Conservation (phyloP, 2,113 vertebrate species). For the Pelvicachromis taeniatus region DNA sequence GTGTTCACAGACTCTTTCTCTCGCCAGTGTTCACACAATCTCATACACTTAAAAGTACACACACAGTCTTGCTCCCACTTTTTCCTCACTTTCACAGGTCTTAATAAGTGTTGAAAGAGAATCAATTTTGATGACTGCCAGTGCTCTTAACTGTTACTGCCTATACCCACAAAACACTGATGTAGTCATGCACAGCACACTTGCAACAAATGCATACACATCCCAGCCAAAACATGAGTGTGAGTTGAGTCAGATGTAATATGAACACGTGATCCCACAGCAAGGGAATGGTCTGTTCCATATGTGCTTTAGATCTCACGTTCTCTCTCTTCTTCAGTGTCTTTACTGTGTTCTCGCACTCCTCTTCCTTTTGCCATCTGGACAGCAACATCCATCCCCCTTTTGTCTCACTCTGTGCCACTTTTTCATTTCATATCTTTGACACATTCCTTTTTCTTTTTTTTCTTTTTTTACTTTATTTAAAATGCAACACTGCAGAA, state of each 20-base stretch:
- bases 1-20: background rate
- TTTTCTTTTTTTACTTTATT: background rate
- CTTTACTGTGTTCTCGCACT: background rate
- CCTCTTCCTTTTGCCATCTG: slow-evolving; percentile 17
- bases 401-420: background rate
- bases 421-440: background rate
- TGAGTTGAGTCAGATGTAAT: slow-evolving; percentile 10
- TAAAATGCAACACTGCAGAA: background rate
- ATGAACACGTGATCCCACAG: background rate
- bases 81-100: background rate
- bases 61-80: background rate
- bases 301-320: background rate
- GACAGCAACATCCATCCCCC: background rate
- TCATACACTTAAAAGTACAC: background rate
- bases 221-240: background rate
- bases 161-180: background rate
- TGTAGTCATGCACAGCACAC: background rate
- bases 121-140: background rate
- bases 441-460: background rate
- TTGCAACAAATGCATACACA: background rate
- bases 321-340: background rate
- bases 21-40: background rate
- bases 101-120: background rate
- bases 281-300: background rate
- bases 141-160: background rate